Evolutionary conservation across 1,140 invertebrate species (phyloP), one percentile per base, ranked within the genome.

Genomic region (Panulirus ornatus): DNA sequence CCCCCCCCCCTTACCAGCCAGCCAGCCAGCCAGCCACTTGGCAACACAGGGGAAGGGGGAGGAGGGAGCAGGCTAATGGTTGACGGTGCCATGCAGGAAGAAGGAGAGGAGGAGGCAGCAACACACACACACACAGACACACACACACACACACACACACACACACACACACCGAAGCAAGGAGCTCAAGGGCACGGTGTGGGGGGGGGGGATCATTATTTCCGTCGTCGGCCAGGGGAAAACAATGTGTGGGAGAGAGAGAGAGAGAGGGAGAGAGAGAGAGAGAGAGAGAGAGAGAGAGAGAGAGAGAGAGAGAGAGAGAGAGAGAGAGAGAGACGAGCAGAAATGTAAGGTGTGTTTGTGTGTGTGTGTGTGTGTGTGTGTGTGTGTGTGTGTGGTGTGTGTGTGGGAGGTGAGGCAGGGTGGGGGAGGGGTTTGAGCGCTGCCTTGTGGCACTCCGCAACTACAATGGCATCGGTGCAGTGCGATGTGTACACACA

Each of bases 241-340:
- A n/a, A n/a, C n/a, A n/a, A n/a, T n/a, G n/a, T n/a, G 75, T 19
- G 36, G 22, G 40, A n/a, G 22, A n/a, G 40, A 44, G 40, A 19
- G 40, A n/a, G 71, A 40, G 34, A 16, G 71, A 75, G 36, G 22
- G 36, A 40, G 36, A 40, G 27, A 40, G 34, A 75, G 71, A 16
- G 71, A 51, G 42, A 27, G 42, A 51, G n/a, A 30, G 42, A 51
- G n/a, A 9, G 38, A 79, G 76, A 9, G 42, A 47, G 76, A 47
- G 76, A 79, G 76, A 47, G 42, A 79, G 42, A 76, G 38, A 76
- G 38, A 76, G 38, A 22, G 16, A 42, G 73, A 42, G 73, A 76
- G 36, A 71, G 70, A 71, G 70, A 16, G 22, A 6, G 22, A 70
- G 22, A 70, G 22, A 70, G 63, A n/a, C n/a, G n/a, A n/a, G n/a